Conservation (phyloP, 2,888 invertebrate genomes). For the Orgyia antiqua region DNA sequence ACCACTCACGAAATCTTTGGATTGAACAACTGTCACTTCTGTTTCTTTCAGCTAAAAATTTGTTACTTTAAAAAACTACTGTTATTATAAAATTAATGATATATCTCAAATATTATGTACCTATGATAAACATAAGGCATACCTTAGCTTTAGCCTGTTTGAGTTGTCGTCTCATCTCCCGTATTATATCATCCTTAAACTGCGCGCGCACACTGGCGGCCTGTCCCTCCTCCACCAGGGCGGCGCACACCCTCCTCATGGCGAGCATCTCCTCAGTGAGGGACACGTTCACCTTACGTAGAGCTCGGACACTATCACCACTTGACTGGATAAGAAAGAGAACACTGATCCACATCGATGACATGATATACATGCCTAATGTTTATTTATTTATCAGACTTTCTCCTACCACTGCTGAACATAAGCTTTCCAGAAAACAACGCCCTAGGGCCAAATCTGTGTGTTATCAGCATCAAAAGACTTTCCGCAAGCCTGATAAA, state of each 20-base stretch:
- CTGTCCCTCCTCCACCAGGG: conserved; percentile 76
- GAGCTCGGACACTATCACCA: conserved; percentile 65
- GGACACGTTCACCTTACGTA: conserved; percentile 78
- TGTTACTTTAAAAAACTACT: no score
- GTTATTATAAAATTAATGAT: not conserved
- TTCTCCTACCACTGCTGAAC: no score
- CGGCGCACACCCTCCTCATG: conserved; percentile 70
- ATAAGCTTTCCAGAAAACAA: no score
- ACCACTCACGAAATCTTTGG: conserved; percentile 26
- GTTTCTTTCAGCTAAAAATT: conserved; percentile 34
- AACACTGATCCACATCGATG: no score
- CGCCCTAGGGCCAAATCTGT: no score
- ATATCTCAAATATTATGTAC: not conserved
- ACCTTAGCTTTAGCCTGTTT: conserved; percentile 69
- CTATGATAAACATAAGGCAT: no score
- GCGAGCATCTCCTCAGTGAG: conserved; percentile 74
- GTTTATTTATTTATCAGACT: no score
- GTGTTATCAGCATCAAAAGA: no score
- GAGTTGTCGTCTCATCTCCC: conserved; percentile 80
- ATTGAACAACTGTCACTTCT: conserved; percentile 18
- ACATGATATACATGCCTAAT: no score
- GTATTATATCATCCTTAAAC: conserved; percentile 82
- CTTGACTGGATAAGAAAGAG: not conserved
- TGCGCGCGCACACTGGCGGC: conserved; percentile 73
- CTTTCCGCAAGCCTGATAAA: no score